These are phyloP conservation scores for Mesoclemmys tuberculata DNA, from an alignment of 2,113 vertebrate genomes.

Conservation along the genomic window DNA sequence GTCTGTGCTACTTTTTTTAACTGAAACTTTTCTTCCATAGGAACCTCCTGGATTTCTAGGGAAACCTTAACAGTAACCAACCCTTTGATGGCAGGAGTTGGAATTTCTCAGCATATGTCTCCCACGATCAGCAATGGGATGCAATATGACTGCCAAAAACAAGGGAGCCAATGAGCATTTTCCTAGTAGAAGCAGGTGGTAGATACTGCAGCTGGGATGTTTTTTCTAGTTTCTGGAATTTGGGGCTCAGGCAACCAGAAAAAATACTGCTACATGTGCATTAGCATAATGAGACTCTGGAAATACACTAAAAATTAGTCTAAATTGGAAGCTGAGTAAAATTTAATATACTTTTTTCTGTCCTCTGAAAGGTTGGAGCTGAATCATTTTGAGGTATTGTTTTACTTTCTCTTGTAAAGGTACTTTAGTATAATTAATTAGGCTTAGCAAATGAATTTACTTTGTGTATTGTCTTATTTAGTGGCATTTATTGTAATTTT, in stretches of 20 bases:
- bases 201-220: background rate
- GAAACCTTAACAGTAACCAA: background rate
- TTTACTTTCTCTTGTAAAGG: background rate
- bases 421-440: background rate
- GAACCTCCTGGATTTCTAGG: background rate
- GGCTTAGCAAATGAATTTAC: background rate
- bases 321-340: background rate
- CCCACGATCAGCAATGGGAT: background rate
- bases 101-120: background rate
- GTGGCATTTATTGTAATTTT: background rate
- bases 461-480: background rate
- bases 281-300: background rate
- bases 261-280: background rate
- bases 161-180: background rate
- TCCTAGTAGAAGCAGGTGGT: background rate
- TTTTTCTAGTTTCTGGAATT: background rate
- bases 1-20: background rate
- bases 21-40: background rate
- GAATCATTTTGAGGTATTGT: background rate
- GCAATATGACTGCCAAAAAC: fast-evolving
- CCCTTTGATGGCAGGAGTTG: background rate
- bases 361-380: background rate
- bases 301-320: background rate
- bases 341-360: background rate
- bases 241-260: background rate